Conservation (phyloP, 1,140 invertebrate species). For the Drosophila auraria region DNA sequence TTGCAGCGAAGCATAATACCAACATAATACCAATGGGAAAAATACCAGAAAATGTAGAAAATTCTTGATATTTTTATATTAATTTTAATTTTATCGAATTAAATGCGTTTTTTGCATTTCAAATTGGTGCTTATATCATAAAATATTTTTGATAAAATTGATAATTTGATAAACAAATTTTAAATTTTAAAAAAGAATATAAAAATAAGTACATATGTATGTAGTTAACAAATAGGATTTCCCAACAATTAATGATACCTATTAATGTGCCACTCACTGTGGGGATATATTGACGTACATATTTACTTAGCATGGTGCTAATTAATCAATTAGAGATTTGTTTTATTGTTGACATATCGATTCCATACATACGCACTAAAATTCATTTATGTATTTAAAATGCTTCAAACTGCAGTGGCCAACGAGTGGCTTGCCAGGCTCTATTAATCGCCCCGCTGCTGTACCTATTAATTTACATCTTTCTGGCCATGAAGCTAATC, state of each 20-base stretch:
- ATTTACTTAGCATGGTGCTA: conserved; percentile 3
- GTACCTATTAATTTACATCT: conserved; percentile 39
- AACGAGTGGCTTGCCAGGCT: not conserved
- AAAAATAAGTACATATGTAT: too few relatives aligned
- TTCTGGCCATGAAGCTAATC: conserved; percentile 45
- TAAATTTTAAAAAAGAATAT: too few relatives aligned
- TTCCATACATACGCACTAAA: not conserved
- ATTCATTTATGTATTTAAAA: not conserved
- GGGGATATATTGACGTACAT: not conserved
- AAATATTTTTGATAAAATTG: too few relatives aligned
- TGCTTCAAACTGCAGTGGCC: not conserved
- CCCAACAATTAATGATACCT: not conserved
- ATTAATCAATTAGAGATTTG: conserved; percentile 11
- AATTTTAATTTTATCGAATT: not conserved
- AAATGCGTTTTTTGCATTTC: too few relatives aligned
- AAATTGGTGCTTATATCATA: too few relatives aligned
- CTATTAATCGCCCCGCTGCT: not conserved
- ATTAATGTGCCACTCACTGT: not conserved
- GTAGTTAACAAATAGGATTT: too few relatives aligned
- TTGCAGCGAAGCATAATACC: not conserved
- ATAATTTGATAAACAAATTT: too few relatives aligned
- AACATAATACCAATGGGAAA: not conserved
- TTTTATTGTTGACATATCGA: conserved; percentile 13
- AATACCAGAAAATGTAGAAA: not conserved
- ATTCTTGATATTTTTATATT: not conserved